Evolutionary conservation across 2,797 vertebrate genomes (phyloP).

Genomic region (Delichon dasypus): DNA sequence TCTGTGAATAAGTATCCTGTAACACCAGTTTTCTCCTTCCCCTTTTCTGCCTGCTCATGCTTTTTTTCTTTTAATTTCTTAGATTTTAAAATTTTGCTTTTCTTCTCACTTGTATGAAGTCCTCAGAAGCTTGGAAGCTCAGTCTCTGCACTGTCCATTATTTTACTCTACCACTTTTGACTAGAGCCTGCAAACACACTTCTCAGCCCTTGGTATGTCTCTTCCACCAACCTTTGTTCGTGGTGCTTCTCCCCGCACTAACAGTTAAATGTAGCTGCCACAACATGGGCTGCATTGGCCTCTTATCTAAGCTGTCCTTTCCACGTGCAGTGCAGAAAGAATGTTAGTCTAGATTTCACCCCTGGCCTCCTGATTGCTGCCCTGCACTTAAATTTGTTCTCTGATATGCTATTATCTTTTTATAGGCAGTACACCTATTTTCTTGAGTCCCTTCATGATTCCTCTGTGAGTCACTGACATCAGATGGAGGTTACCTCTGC

Average conservation of each 20-base stretch:
- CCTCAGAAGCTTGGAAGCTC: neutral
- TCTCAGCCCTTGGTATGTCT: neutral
- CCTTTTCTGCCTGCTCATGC: neutral
- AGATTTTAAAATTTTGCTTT: neutral
- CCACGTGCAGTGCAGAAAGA: neutral
- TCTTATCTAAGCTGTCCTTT: neutral
- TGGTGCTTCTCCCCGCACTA: neutral
- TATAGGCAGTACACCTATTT: neutral
- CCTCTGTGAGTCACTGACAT: neutral
- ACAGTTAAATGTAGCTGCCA: neutral
- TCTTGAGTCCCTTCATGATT: neutral
- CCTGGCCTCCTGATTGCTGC: neutral
- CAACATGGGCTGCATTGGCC: neutral
- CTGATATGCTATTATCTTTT: neutral
- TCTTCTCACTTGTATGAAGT: neutral
- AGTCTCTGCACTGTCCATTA: neutral
- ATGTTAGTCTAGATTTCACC: neutral
- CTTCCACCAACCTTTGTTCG: neutral
- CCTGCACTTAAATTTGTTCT: neutral
- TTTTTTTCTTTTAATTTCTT: neutral
- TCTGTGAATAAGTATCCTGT: neutral
- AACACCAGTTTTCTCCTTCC: neutral
- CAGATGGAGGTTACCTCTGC: neutral
- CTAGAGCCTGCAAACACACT: neutral
- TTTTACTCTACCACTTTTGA: neutral